Percentiles rank a stretch among this genome's conserved stretches.
phyloP scores from a whole-genome alignment of 2,888 invertebrate genomes.

The Drosophila siamana region DNA sequence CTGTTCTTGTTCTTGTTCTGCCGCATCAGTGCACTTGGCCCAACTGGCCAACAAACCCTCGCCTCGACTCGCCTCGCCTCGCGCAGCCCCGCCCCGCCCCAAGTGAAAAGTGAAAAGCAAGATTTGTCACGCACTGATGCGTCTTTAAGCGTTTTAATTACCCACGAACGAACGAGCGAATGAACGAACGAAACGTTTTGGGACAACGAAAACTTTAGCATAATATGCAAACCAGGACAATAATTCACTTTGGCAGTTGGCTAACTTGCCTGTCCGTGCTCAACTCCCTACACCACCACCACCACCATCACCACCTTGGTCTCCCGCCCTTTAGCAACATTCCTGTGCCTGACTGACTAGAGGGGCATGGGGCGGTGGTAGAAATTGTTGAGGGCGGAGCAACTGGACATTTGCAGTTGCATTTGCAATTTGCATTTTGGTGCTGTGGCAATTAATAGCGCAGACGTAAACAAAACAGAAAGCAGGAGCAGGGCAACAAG shows the following conservation, averaged over 20 bases:
- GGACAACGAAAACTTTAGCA: conserved; percentile 70
- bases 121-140: conserved; percentile 83
- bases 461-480: conserved; percentile 75
- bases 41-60: background rate
- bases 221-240: conserved; percentile 80
- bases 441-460: conserved; percentile 78
- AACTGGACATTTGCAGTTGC: conserved; percentile 66
- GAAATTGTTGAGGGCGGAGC: background rate
- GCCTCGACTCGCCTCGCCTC: too few species aligned
- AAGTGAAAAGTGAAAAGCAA: conserved; percentile 83
- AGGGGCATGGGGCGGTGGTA: background rate
- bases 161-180: conserved; percentile 70
- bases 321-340: background rate
- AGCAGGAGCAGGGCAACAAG: background rate
- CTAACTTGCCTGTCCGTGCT: conserved; percentile 51
- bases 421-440: conserved; percentile 80
- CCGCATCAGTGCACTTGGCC: conserved; percentile 53
- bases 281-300: background rate
- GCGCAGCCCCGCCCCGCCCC: background rate
- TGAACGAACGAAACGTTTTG: conserved; percentile 36
- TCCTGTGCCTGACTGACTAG: background rate
- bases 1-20: conserved; percentile 24
- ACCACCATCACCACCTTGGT: background rate
- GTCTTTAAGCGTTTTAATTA: conserved; percentile 83
- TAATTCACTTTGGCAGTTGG: conserved; percentile 80